Evolutionary conservation across 92 coral and sea anemone species (phyloP).

Genomic region (Zoanthus gigantus): DNA sequence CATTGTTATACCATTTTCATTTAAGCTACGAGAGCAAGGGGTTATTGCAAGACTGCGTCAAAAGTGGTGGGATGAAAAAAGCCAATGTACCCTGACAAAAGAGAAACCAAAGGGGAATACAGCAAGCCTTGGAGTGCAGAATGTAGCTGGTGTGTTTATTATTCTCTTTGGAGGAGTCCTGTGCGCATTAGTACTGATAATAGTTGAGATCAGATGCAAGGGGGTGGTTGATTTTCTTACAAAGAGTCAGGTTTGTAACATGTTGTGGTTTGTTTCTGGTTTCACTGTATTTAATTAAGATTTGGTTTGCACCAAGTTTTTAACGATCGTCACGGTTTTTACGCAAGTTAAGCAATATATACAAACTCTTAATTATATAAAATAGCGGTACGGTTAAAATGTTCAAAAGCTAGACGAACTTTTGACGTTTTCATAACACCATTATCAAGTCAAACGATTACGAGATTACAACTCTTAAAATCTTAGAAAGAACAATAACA

Average conservation of each 20-base stretch:
- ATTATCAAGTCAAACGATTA: too few relatives aligned
- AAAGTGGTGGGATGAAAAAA: slow-evolving; percentile 95
- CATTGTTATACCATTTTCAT: background rate
- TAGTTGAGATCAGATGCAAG: slow-evolving; percentile 86
- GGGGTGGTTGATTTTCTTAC: slow-evolving; percentile 21
- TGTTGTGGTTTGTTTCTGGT: background rate
- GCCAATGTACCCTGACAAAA: slow-evolving; percentile 70
- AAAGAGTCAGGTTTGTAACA: background rate
- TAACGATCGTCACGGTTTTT: too few relatives aligned
- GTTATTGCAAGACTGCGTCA: slow-evolving; percentile 77
- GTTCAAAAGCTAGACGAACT: too few relatives aligned
- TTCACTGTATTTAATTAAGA: too few relatives aligned
- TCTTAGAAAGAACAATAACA: too few relatives aligned
- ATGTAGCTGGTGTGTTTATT: slow-evolving; percentile 94
- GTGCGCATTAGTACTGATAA: slow-evolving; percentile 69
- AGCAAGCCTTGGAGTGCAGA: slow-evolving; percentile 80
- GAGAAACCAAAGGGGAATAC: slow-evolving; percentile 44
- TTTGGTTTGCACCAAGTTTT: too few relatives aligned
- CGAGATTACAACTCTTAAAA: too few relatives aligned
- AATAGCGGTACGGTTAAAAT: too few relatives aligned
- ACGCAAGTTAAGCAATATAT: too few relatives aligned
- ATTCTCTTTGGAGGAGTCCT: slow-evolving; percentile 87
- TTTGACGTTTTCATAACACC: too few relatives aligned
- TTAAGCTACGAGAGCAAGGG: slow-evolving; percentile 89
- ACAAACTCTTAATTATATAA: too few relatives aligned